Conservation (phyloP, 2,797 vertebrate genomes). For the Acrossocheilus fasciatus region DNA sequence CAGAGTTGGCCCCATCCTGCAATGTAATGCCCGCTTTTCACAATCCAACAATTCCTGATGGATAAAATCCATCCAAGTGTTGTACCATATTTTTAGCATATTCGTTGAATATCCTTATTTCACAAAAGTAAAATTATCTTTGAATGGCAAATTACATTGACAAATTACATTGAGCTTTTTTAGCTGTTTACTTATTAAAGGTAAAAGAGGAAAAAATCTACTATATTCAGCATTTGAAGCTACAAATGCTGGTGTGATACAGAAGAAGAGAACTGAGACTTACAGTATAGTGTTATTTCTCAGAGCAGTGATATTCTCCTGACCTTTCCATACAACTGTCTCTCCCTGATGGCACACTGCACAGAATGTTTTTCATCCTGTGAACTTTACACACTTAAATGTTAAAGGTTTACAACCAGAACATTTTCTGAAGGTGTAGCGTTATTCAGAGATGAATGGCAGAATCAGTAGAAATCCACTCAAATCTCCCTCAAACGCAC, state of each 20-base stretch:
- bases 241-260: background rate
- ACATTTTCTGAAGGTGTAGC: constrained; percentile 57
- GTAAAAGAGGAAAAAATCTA: background rate
- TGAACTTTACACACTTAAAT: constrained; percentile 79
- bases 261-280: constrained; percentile 6
- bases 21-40: background rate
- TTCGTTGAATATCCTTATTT: background rate
- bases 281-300: constrained; percentile 25
- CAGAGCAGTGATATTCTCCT: constrained; percentile 44
- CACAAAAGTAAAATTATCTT: background rate
- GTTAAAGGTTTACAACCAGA: constrained; percentile 73
- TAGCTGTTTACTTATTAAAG: background rate
- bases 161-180: background rate
- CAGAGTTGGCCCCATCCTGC: background rate
- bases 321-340: constrained; percentile 46
- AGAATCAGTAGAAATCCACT: constrained; percentile 9
- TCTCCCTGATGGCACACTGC: constrained; percentile 34
- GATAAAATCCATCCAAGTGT: background rate
- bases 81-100: background rate
- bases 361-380: constrained; percentile 66
- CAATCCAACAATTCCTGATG: background rate
- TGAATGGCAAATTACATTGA: background rate
- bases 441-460: constrained; percentile 8
- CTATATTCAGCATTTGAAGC: background rate
- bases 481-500: constrained; percentile 28